Base-by-base conservation (phyloP, 2,888 invertebrate species). In the Drosophila yooni region DNA sequence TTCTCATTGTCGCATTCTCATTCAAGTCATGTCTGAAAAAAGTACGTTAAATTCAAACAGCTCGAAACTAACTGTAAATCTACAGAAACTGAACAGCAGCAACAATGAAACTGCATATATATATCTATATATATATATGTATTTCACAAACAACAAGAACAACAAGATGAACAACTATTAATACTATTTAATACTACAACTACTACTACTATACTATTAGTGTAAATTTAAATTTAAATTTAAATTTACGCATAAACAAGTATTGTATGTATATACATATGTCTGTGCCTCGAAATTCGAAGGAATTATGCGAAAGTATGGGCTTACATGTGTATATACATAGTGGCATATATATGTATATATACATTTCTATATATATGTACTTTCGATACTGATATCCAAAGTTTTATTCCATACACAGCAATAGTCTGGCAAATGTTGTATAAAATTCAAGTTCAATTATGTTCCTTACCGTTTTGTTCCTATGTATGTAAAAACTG, bases 41-140 rank as follows among this genome's bases (percentile, higher is more conserved):
- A 83, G 91, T 91, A 90, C 91, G 91, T 91, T 88, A 88, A 88
- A 88, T 68, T 76, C 88, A 89, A 91, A 88, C 76, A 66, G 88
- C 88, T 91, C 88, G 87, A 75, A 68, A 48, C 69, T 60, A 40
- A 58, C 51, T 62, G 54, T 63, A 46, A 51, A 51, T 50, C 40
- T 36, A 53, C 40, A 36, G 48, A n/a, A 62, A 64, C 53, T 38
- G 34, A 63, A 51, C 64, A 52, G 59, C 56, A 53, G 51, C 27
- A 54, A 38, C 48, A 65, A 29, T 50, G 58, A n/a, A 69, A 57
- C 46, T 66, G 25, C 53, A 69, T 56, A 56, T 15, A 18, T n/a
- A 21, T 18, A 40, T n/a, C 18, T 38, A 36, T 2, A 56, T 6
- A 27, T 18, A 8, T 11, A 52, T 18, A 46, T 51, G 51, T 63